Percentiles rank a stretch among this genome's conserved stretches.
phyloP scores from a whole-genome alignment of 2,113 vertebrate species.

The Rhinoptilus africanus region DNA sequence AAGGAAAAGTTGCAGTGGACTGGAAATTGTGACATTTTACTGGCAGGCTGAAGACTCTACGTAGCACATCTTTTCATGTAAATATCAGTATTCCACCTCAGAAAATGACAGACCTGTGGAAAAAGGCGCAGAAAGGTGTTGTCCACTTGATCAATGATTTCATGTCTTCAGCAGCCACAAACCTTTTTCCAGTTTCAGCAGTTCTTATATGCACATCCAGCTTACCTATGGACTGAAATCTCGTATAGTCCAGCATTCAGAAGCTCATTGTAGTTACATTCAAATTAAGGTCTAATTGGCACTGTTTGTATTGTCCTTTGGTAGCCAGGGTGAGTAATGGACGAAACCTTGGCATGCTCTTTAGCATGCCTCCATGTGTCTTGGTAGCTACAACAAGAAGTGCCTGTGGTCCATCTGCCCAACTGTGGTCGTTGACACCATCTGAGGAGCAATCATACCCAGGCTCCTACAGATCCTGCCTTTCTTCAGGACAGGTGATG shows the following conservation, averaged over 20 bases:
- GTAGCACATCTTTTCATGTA: not conserved
- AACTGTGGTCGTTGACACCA: rapidly evolving
- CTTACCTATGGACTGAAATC: not conserved
- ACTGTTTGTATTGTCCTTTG: not conserved
- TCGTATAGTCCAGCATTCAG: not conserved
- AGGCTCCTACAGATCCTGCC: not conserved
- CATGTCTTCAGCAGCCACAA: not conserved
- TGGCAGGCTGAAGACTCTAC: not conserved
- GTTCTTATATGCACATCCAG: not conserved
- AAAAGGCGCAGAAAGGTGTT: not conserved
- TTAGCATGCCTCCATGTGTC: rapidly evolving
- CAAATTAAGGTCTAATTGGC: not conserved
- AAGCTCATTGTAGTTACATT: not conserved
- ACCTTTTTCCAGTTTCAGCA: not conserved
- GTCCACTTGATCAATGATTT: not conserved
- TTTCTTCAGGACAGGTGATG: not conserved
- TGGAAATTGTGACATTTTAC: not conserved
- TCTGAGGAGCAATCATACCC: not conserved
- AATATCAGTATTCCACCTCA: not conserved
- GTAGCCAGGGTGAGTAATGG: rapidly evolving
- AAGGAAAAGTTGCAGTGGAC: not conserved
- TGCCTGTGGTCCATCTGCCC: not conserved
- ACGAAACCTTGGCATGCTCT: not conserved
- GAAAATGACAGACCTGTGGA: not conserved
- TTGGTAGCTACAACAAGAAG: not conserved